Base-by-base conservation (phyloP, 2,797 vertebrate species). In the Clamator glandarius region DNA sequence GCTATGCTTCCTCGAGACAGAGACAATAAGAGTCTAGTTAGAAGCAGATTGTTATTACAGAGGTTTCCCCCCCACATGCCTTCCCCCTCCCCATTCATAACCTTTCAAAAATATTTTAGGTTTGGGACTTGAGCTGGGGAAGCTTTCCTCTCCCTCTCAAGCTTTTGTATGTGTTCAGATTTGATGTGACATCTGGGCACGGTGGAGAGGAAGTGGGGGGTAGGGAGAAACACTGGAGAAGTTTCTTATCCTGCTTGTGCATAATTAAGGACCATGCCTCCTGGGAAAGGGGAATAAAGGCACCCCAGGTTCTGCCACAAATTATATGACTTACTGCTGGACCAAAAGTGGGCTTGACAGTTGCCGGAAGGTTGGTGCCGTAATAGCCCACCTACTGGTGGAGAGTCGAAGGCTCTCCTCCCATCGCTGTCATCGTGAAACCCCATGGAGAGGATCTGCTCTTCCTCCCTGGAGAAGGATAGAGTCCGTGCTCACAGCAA, bases 311-410 rank as follows among this genome's bases (percentile, higher is more conserved):
- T 96, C 89, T 97, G 94, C 96, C 95, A 90, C n/a, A 73, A 91
- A 96, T 97, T 96, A 96, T 96, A 91, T 97, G 97, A 97, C 96
- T 98, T 97, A 96, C 84, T 97, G 97, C 90, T 96, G 95, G 96
- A 97, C 95, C n/a, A 1, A 98, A 95, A 98, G 94, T 86, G 83
- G 96, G 88, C 95, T 97, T 98, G 97, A 97, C 97, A 97, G 97
- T 96, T 96, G 96, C 92, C 97, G 97, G 95, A 97, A 96, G 95
- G 95, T 72, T 93, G 90, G 76, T 14, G 54, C 29, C 62, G 76
- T 97, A 96, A 97, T 75, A 95, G 97, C 96, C 96, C 86, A 91
- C 95, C 96, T 92, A 82, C 95, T 24, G 75, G 80, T 87, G 3
- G 93, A 87, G 91, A 92, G 87, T 80, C 36, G 4, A 29, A 52